Base-by-base conservation (phyloP, 2,113 vertebrate species). In the Perccottus glenii region DNA sequence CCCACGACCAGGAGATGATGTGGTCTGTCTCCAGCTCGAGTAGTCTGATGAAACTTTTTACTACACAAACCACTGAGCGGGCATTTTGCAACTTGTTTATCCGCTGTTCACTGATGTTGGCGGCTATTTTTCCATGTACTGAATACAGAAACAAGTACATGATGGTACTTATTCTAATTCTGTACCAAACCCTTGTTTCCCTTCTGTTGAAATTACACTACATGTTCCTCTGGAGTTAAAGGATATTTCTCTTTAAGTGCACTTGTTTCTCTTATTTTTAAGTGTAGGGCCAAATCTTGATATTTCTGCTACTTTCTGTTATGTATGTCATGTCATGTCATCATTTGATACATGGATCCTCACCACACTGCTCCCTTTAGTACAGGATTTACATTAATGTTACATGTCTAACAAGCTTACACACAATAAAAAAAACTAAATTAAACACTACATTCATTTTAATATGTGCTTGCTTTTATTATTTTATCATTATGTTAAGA, bases 341-440 rank as follows among this genome's bases (percentile, higher is more conserved):
- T 60, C 33, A 3, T 16, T 52, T 64, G 35, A 49, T 15, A 12
- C 9, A 38, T 48, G 47, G 66, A 48, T 63, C 60, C 47, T 9
- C 19, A 59, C 40, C 14, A 42, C 43, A 56, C 12, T 49, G 58
- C 52, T 65, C 52, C 15, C 44, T 62, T 47, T 60, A 60, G 75
- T 77, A 55, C 72, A 73, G 16, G 42, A 40, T n/a, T 40, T 60
- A 60, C 40, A 59, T 64, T 15, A 60, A 62, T 79, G 65, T 77
- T 45, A 58, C 9, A 47, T 74, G 72, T 82, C 68, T 83, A 80
- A 85, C 72, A 70, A 58, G 55, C 12, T 38, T 65, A 65, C 58
- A 57, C 49, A 78, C 9, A 85, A 85, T 78, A 73, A 84, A 86
- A 83, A 65, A 11, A 38, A 77, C 62, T 14, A 46, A 65, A 33